phyloP scores from a whole-genome alignment of 2,888 invertebrate species.

The Rugalucina vietnamica region DNA sequence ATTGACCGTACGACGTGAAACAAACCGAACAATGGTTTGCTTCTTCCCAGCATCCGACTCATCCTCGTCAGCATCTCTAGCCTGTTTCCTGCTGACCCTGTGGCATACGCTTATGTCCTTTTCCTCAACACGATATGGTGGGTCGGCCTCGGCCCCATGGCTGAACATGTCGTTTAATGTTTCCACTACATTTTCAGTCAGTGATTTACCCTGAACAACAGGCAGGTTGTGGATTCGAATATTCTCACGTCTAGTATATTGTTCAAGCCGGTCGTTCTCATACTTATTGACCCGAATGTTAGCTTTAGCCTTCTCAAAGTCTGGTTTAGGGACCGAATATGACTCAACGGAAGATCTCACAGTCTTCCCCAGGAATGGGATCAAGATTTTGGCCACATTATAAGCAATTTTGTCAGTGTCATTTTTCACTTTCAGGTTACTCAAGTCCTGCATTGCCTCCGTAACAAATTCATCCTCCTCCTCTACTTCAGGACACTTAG shows the following conservation, averaged over 20 bases:
- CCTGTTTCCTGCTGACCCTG: background rate
- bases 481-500: background rate
- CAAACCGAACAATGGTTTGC: background rate
- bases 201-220: background rate
- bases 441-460: background rate
- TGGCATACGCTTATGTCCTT: background rate
- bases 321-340: background rate
- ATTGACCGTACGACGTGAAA: background rate
- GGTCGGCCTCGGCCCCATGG: background rate
- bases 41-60: background rate
- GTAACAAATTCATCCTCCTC: background rate
- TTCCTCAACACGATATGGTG: background rate
- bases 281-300: background rate
- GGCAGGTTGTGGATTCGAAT: background rate
- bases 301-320: background rate
- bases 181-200: background rate
- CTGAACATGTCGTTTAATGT: background rate
- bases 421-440: background rate
- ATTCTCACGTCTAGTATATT: conserved; percentile 3
- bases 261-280: background rate
- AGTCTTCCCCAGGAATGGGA: background rate
- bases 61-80: background rate
- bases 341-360: background rate
- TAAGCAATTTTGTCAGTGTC: background rate
- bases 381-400: background rate